Percentiles rank a stretch among this genome's conserved stretches.
Evolutionary conservation across 2,113 vertebrate genomes (phyloP).

Genomic region (Zosterops hypoxanthus): DNA sequence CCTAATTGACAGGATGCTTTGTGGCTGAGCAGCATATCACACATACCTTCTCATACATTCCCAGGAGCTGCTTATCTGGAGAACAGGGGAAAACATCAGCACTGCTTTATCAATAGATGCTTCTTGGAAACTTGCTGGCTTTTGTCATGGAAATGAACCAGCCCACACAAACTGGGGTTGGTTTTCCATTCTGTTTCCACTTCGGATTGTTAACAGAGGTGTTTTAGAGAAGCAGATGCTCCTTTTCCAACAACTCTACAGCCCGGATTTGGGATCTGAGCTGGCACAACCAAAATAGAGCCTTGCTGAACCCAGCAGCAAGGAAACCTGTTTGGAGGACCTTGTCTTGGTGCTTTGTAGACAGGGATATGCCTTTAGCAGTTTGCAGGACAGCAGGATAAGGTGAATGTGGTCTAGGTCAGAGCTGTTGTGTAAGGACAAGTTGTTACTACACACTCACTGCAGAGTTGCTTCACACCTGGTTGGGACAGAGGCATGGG

Average conservation of each 20-base stretch:
- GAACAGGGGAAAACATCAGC: background rate
- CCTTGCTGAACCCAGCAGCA: background rate
- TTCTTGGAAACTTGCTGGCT: background rate
- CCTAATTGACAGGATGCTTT: background rate
- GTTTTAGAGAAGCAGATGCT: background rate
- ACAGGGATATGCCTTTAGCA: background rate
- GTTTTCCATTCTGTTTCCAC: background rate
- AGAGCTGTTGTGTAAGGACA: background rate
- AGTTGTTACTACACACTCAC: background rate
- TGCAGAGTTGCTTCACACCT: background rate
- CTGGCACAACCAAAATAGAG: background rate
- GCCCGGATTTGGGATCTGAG: background rate
- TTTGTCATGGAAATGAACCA: background rate
- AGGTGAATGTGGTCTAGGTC: background rate
- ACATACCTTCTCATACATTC: background rate
- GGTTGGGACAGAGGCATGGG: background rate
- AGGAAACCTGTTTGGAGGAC: background rate
- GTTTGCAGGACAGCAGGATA: background rate
- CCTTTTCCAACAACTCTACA: background rate
- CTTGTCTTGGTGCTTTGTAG: background rate
- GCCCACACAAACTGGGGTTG: background rate
- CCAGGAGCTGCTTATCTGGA: slow-evolving; percentile 7
- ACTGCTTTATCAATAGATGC: background rate
- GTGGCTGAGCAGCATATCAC: background rate
- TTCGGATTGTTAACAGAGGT: background rate